Evolutionary conservation across 2,113 vertebrate genomes (phyloP), one percentile per base, ranked within the genome.

Genomic region (Eulemur macaco): DNA sequence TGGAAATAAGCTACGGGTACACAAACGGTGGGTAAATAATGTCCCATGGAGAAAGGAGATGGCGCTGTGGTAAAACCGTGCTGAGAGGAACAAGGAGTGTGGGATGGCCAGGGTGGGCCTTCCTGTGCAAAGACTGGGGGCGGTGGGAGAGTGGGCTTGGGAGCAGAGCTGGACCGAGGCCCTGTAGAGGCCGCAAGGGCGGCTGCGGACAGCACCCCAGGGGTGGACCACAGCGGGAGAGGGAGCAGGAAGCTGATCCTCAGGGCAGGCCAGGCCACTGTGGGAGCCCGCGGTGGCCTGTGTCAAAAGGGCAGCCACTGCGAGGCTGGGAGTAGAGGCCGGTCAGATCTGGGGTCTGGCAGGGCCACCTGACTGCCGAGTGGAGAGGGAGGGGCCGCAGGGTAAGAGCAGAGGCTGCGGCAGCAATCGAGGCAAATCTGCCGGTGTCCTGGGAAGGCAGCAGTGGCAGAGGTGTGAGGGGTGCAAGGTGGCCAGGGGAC

Each of bases 111-210:
- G 37, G 37, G 11, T 29, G 37, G 58, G 37, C 18, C 54, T 87
- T 68, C 52, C 50, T 34, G 42, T 9, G 20, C 27, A 12, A 27
- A 56, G 60, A 10, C 39, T 6, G 8, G 23, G 37, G 20, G 25
- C 11, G 12, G 34, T 5, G 64, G 63, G 1, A 3, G 37, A 29
- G 63, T 0, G 20, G 29, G 88, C 60, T 5, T 29, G 50, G 66
- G 74, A n/a, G 50, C 37, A 54, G 15, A 74, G 81, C 69, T 9
- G 54, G 56, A 47, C 15, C 0, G 45, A 25, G 58, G 42, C 34
- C 37, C 56, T 29, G 17, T 34, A 21, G 2, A 8, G 2, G 31
- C 2, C 0, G 1, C 2, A 31, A 5, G 50, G 18, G 31, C 0
- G 6, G 52, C 29, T 37, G 31, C n/a, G 39, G 37, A 37, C n/a